Evolutionary conservation across 2,797 vertebrate species (phyloP).

Genomic region (Crocidura indochinensis): DNA sequence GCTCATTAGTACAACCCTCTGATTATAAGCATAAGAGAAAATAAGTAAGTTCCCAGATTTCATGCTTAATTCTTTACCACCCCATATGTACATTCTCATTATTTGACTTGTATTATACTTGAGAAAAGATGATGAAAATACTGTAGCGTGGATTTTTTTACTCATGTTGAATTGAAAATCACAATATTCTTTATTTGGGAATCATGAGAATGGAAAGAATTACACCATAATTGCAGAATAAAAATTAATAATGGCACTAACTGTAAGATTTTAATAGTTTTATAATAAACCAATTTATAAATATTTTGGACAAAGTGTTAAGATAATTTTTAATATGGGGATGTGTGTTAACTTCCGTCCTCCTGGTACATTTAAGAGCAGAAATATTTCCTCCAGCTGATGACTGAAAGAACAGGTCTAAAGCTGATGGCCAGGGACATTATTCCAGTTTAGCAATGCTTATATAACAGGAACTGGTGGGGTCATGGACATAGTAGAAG

Average conservation of each 20-base stretch:
- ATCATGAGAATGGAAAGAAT: background rate
- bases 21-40: background rate
- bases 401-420: too few relatives aligned
- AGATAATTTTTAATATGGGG: background rate
- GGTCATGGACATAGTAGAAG: too few relatives aligned
- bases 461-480: too few relatives aligned
- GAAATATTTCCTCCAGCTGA: too few relatives aligned
- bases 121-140: background rate
- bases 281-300: background rate
- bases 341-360: too few relatives aligned
- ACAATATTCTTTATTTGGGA: background rate
- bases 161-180: background rate
- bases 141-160: background rate
- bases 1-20: background rate
- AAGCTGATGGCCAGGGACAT: too few relatives aligned
- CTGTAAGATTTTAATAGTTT: background rate
- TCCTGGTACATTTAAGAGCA: too few relatives aligned
- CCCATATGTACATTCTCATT: background rate
- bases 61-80: background rate
- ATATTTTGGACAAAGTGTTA: slow-evolving; percentile 15
- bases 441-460: too few relatives aligned
- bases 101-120: background rate
- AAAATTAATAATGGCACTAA: background rate
- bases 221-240: background rate
- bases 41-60: slow-evolving; percentile 12